Conservation (phyloP, 2,113 vertebrate genomes). For the Jacana jacana region DNA sequence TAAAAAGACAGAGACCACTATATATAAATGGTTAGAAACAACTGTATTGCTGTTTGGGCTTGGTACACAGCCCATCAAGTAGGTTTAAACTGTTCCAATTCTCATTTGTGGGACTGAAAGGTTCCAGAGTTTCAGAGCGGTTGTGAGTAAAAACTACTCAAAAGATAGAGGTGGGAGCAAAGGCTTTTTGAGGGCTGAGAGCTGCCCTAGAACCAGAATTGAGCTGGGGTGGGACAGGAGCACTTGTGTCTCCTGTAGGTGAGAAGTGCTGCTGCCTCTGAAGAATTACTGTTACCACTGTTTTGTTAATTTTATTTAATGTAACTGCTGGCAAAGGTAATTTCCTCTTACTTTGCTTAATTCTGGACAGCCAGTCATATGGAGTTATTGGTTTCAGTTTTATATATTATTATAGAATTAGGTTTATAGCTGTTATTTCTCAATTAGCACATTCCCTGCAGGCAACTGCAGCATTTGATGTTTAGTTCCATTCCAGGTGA, state of each 20-base stretch:
- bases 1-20: background rate
- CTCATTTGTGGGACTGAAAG: background rate
- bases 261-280: background rate
- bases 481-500: conserved; percentile 1
- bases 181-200: background rate
- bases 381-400: conserved; percentile 57
- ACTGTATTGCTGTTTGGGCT: background rate
- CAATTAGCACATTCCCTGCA: conserved; percentile 51
- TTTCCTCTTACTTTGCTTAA: conserved; percentile 60
- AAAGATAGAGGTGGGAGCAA: background rate
- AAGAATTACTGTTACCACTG: background rate
- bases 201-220: background rate
- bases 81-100: background rate
- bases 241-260: background rate
- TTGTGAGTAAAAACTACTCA: background rate
- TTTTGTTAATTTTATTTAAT: background rate
- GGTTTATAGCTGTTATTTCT: conserved; percentile 65
- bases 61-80: background rate
- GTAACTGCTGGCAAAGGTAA: background rate
- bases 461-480: background rate
- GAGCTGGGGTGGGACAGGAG: background rate
- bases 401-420: conserved; percentile 48
- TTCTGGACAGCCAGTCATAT: conserved; percentile 51
- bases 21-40: background rate
- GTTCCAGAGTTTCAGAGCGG: background rate